Percentiles rank a stretch among this genome's conserved stretches.
Conservation (phyloP, 1,140 invertebrate species). For the Gonatopus flavifemur region DNA sequence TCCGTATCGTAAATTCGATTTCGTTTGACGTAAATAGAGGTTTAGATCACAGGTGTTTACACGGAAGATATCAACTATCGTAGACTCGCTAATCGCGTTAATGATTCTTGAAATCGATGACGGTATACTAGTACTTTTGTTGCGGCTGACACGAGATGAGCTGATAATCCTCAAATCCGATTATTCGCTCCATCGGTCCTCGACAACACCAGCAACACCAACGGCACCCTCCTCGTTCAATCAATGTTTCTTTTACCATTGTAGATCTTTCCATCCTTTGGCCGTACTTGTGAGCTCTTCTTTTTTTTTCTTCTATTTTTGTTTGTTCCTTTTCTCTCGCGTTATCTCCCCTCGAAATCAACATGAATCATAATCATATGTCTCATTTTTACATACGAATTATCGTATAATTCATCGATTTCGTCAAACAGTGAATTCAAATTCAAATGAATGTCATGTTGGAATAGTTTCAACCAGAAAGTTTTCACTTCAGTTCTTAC, state of each 20-base stretch:
- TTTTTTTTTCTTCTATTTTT: conserved; percentile 2
- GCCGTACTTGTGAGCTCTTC: conserved; percentile 10
- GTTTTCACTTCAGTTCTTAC: too few species aligned
- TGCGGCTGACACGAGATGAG: conserved; percentile 23
- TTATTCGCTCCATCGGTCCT: conserved; percentile 54
- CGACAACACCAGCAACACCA: conserved; percentile 46
- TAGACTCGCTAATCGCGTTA: conserved; percentile 24
- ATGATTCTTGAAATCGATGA: conserved; percentile 32
- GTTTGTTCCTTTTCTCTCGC: not conserved
- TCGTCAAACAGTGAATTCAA: too few species aligned
- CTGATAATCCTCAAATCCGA: conserved; percentile 53
- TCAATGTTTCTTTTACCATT: conserved; percentile 37
- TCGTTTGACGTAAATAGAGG: too few species aligned
- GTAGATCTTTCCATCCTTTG: conserved; percentile 3
- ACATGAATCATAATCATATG: too few species aligned
- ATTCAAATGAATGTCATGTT: too few species aligned
- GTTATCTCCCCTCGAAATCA: too few species aligned
- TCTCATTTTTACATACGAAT: too few species aligned
- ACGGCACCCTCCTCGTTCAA: conserved; percentile 36
- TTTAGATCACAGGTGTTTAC: too few species aligned
- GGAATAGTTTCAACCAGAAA: too few species aligned
- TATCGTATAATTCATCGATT: too few species aligned
- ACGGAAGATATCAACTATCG: too few species aligned
- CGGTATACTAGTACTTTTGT: conserved; percentile 15
- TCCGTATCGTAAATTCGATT: too few species aligned